Base-by-base conservation (phyloP, 2,797 vertebrate genomes). In the Mionectes olivaceus region DNA sequence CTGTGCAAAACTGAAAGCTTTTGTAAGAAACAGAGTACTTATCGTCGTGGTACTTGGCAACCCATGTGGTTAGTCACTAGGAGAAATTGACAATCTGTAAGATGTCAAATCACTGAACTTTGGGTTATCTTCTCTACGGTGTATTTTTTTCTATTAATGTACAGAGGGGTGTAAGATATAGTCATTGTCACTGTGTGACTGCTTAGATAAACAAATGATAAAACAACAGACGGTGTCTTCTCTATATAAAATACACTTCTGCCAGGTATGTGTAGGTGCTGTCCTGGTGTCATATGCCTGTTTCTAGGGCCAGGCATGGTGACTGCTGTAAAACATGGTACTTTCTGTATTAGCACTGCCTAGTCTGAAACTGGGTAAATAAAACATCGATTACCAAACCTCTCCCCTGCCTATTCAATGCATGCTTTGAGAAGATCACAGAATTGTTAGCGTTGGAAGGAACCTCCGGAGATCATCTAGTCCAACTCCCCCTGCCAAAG, bases 151-250 rank as follows among this genome's bases (percentile, higher is more conserved):
- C 28, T 91, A 12, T 73, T 67, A 21, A 77, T 65, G 13, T 67
- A 71, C 49, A 55, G 64, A 74, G 74, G 53, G 22, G 25, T 71
- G 9, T 57, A 77, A 91, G 44, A 35, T 61, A 41, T 7, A 49
- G 73, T 52, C 28, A 39, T 17, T 5, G 82, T 88, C 88, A 89
- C 82, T 70, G 68, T 68, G 78, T 89, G 87, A 87, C 76, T 88
- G 43, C 52, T 63, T 74, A 69, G 44, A 50, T 82, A 70, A 64
- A 53, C 32, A 71, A 55, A 64, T 39, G 4, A 52, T 47, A 59
- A 65, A 81, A 21, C 39, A 81, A 75, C 24, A 88, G 33, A 67
- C 39, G 4, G 1, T 8, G 7, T 79, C 28, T 88, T 53, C 32
- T 61, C 41, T 79, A 53, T 41, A 11, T 55, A 60, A 52, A 43